phyloP scores from a whole-genome alignment of 2,888 invertebrate species.

The Scaptomyza parva region DNA sequence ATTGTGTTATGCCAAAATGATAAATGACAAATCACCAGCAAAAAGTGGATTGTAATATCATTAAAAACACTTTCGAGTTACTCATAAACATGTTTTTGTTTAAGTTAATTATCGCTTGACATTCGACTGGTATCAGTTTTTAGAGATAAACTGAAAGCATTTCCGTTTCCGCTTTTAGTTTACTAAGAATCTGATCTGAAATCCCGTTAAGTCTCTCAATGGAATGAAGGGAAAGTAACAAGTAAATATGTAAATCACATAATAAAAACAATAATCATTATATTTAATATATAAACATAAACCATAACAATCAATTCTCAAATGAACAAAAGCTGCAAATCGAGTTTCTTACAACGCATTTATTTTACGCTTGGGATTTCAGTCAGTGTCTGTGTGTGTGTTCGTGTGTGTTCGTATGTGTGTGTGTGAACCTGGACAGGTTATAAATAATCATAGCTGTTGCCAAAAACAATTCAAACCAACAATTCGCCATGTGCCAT shows the following conservation, averaged over 20 bases:
- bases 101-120: too few relatives aligned
- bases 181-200: too few relatives aligned
- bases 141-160: too few relatives aligned
- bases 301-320: constrained; percentile 2
- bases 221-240: background rate
- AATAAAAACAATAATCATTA: constrained; percentile 11
- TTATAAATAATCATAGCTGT: constrained; percentile 6
- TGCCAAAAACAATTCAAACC: background rate
- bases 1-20: too few relatives aligned
- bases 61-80: too few relatives aligned
- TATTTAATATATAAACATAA: constrained; percentile 4
- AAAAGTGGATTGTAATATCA: too few relatives aligned
- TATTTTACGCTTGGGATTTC: constrained; percentile 1
- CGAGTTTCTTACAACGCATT: constrained; percentile 1
- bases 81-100: too few relatives aligned
- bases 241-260: background rate
- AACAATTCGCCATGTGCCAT: constrained; percentile 8
- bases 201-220: too few relatives aligned
- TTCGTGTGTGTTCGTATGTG: constrained; percentile 12
- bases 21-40: background rate
- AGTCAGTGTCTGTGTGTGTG: constrained; percentile 8
- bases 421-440: constrained; percentile 2
- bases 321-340: constrained; percentile 12
- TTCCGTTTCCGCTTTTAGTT: too few relatives aligned
- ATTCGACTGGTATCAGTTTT: too few relatives aligned